Conservation (phyloP, 2,888 invertebrate species). For the Sturmia bella region DNA sequence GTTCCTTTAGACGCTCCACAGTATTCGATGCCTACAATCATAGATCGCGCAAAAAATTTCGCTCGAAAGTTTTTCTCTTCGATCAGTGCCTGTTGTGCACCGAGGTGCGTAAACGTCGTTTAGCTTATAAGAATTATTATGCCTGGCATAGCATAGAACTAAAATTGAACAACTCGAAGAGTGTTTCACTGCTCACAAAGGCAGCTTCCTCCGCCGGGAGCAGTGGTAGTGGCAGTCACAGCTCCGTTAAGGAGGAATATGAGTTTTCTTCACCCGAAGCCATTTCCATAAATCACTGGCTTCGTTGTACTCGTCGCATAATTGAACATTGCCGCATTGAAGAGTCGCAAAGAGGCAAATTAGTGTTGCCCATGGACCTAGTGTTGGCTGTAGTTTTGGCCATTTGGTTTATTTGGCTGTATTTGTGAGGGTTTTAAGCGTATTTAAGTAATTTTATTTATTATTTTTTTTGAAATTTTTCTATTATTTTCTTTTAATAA, state of each 20-base stretch:
- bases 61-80: conserved; percentile 80
- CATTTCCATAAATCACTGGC: conserved; percentile 77
- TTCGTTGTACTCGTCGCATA: conserved; percentile 76
- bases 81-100: conserved; percentile 80
- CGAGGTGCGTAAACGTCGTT: conserved; percentile 78
- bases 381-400: conserved; percentile 75
- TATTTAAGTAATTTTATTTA: conserved; percentile 6
- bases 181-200: conserved; percentile 75
- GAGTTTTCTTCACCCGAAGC: conserved; percentile 77
- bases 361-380: conserved; percentile 79
- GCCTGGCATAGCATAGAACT: conserved; percentile 78
- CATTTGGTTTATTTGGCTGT: conserved; percentile 79
- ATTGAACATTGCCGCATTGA: conserved; percentile 76
- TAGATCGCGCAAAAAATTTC: conserved; percentile 79
- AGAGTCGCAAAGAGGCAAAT: conserved; percentile 74
- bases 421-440: conserved; percentile 72
- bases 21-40: conserved; percentile 80
- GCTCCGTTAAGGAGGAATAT: conserved; percentile 74
- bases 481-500: conserved; percentile 37
- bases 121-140: conserved; percentile 79
- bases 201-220: conserved; percentile 35
- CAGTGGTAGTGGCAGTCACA: neutral
- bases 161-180: conserved; percentile 77
- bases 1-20: conserved; percentile 78
- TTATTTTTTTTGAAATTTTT: conserved; percentile 17